Conservation (phyloP, 2,797 vertebrate genomes). For the Parauchenoglanis ngamensis region DNA sequence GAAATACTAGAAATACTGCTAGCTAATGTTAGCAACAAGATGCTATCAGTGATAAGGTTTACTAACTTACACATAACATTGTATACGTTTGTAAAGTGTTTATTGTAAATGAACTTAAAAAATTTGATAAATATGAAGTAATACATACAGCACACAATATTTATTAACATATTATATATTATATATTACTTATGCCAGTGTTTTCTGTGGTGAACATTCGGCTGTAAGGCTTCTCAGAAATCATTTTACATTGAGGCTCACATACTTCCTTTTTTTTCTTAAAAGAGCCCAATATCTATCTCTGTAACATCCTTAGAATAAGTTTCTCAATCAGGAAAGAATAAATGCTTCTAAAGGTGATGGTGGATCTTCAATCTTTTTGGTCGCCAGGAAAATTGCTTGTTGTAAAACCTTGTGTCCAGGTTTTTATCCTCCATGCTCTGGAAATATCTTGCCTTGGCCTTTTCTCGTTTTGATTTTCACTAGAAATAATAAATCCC, state of each 20-base stretch:
- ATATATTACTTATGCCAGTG: background rate
- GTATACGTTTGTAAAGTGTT: background rate
- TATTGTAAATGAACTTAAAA: background rate
- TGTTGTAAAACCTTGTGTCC: conserved; percentile 46
- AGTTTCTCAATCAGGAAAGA: conserved; percentile 23
- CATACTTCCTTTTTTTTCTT: background rate
- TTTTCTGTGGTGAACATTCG: background rate
- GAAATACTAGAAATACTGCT: background rate
- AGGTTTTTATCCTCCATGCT: conserved; percentile 28
- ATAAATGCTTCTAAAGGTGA: conserved; percentile 33
- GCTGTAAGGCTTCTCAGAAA: background rate
- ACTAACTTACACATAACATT: too few species aligned
- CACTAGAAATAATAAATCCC: conserved; percentile 28
- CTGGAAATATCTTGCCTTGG: conserved; percentile 15
- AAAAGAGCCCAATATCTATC: background rate
- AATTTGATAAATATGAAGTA: background rate
- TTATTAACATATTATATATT: background rate
- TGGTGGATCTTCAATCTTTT: background rate
- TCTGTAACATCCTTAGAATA: conserved; percentile 20
- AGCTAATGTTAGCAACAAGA: background rate
- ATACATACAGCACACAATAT: background rate
- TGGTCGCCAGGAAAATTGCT: conserved; percentile 23
- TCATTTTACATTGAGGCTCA: background rate
- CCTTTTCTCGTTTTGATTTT: conserved; percentile 13
- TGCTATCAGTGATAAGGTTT: background rate